Base-by-base conservation (phyloP, 2,797 vertebrate genomes). In the Sebastes dallii region DNA sequence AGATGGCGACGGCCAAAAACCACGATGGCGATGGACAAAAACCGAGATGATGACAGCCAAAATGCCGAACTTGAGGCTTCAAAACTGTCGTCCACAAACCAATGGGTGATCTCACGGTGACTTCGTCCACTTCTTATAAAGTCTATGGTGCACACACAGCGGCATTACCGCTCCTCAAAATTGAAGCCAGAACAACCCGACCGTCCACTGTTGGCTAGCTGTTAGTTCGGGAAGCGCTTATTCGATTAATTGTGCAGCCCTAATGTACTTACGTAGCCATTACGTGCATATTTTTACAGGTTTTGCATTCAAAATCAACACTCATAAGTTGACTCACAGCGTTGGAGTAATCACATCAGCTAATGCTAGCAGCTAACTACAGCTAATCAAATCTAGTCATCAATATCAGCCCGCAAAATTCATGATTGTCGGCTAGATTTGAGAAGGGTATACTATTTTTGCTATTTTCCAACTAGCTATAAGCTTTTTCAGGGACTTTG, bases 1-100 rank as follows among this genome's bases (percentile, higher is more conserved):
- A 22, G 50, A n/a, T 52, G 50, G 20, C 20, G 12, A 13, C 12
- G 12, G 20, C 52, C n/a, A 22, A 54, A 54, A 54, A n/a, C 2
- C n/a, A 1, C 0, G 20, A n/a, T 52, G 50, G 2, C 4, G 20
- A n/a, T 0, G n/a, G 4, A 0, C 50, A 10, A n/a, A 54, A 54
- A n/a, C 50, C 50, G 2, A 54, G 50, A 54, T 10, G 50, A n/a
- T 2, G 9, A 54, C 20, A 0, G 52, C n/a, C 10, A 55, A 55
- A 55, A 12, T 22, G 10, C n/a, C n/a, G 11, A 55, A 55, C 22
- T 24, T 6, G 1, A 55, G 54, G 54, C n/a, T 55, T 55, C 54
- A 55, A 24, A 55, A 12, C 11, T n/a, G 5, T 22, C 1, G 54
- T 55, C n/a, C n/a, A 24, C 54, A 55, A 55, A 55, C 54, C 54